Conservation (phyloP, 2,888 invertebrate species). For the Scrobipalpa costella region DNA sequence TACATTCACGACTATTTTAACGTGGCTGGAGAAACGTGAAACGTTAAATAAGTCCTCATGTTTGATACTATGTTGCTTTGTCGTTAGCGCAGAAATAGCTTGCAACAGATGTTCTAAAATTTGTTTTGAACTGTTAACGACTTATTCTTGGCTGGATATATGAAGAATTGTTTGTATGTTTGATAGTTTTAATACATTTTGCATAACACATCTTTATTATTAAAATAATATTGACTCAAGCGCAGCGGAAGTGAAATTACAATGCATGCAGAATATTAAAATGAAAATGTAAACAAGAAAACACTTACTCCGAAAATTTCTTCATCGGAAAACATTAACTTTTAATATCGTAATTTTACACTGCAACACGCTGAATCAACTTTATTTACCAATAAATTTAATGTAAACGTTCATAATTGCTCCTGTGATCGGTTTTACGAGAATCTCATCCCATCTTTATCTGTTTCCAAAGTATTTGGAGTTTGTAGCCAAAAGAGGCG, state of each 20-base stretch:
- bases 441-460: constrained; percentile 18
- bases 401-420: constrained; percentile 12
- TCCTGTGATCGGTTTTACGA: constrained; percentile 15
- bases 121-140: constrained; percentile 1
- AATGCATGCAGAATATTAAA: no score
- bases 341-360: constrained; percentile 3
- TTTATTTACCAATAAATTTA: constrained; percentile 19
- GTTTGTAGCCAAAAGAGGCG: constrained; percentile 32
- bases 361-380: constrained; percentile 2
- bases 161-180: constrained; percentile 1
- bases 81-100: constrained; percentile 12
- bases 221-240: no score
- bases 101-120: constrained; percentile 1
- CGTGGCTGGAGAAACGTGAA: constrained; percentile 8
- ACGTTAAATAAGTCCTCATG: background rate
- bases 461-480: constrained; percentile 26
- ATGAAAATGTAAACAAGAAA: background rate
- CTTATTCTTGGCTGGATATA: constrained; percentile 5
- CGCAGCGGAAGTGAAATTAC: no score
- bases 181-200: background rate
- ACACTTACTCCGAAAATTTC: background rate
- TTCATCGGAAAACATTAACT: background rate
- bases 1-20: constrained; percentile 19
- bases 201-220: no score
- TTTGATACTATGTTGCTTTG: constrained; percentile 27